Evolutionary conservation across 2,888 invertebrate genomes (phyloP).

Genomic region (Ernsta delagoae): DNA sequence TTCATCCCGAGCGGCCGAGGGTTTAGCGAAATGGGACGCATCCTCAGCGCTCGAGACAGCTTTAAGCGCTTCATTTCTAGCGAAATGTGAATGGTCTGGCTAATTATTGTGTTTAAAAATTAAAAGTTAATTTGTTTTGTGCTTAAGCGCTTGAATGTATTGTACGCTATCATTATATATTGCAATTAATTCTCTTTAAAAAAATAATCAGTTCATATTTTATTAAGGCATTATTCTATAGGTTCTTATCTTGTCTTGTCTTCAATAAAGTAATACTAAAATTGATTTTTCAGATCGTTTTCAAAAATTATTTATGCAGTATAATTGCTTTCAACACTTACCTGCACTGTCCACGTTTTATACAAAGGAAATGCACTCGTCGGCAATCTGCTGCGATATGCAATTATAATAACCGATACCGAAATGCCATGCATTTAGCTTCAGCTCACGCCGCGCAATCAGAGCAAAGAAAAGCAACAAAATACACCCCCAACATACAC

Average conservation of each 20-base stretch:
- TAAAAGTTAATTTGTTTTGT: background rate
- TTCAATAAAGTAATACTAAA: too few species aligned
- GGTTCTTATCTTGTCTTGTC: too few species aligned
- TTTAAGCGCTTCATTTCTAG: slow-evolving; percentile 59
- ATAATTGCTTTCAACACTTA: slow-evolving; percentile 3
- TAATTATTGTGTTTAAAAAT: background rate
- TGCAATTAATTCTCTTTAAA: too few species aligned
- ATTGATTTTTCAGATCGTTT: background rate
- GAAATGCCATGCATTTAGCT: slow-evolving; percentile 18
- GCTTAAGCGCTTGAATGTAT: background rate
- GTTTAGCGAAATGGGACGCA: slow-evolving; percentile 78
- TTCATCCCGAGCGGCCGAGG: slow-evolving; percentile 72
- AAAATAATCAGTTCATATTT: too few species aligned
- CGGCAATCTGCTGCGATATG: slow-evolving; percentile 19
- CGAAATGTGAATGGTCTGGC: slow-evolving; percentile 32
- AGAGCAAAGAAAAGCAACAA: slow-evolving; percentile 32
- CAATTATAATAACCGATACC: slow-evolving; percentile 34
- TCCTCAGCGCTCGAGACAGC: slow-evolving; percentile 66
- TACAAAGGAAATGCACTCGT: slow-evolving; percentile 28
- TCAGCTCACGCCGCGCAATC: slow-evolving; percentile 33
- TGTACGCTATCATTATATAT: background rate
- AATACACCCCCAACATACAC: slow-evolving; percentile 26
- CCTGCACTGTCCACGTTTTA: background rate
- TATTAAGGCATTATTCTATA: too few species aligned
- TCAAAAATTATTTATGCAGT: background rate